Evolutionary conservation across 2,113 vertebrate genomes (phyloP).

Genomic region (cattle (Bos taurus)): ARS-UCD2.0 NC_037346.1:51944501-51945000

Average conservation of each 20-base stretch:
- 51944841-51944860: background rate
- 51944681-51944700: background rate
- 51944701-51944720: background rate
- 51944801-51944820: background rate
- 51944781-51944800: background rate
- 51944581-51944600: background rate
- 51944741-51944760: background rate
- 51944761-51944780: background rate
- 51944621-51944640: background rate
- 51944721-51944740: background rate
- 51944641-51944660: background rate
- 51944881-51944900: background rate
- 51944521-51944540: background rate
- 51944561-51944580: background rate
- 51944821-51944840: background rate
- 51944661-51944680: background rate
- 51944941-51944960: background rate
- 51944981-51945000: background rate
- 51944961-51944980: too few relatives aligned
- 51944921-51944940: background rate
- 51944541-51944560: background rate
- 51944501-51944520: background rate
- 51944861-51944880: background rate
- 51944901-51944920: background rate
- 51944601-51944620: background rate